Evolutionary conservation across 2,888 invertebrate species (phyloP), one percentile per base, ranked within the genome.

Genomic region (Drosophila multiciliata): DNA sequence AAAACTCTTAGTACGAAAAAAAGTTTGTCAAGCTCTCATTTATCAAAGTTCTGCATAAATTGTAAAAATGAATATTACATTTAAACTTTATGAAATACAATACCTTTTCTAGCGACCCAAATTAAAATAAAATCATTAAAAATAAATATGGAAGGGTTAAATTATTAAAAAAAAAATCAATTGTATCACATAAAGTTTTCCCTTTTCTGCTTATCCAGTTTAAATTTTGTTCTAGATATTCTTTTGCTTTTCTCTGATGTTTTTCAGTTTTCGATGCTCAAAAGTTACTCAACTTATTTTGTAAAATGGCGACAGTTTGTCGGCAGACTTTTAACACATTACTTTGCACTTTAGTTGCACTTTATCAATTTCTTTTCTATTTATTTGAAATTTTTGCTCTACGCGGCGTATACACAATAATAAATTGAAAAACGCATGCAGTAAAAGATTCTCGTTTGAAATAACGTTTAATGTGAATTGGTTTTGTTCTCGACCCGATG

Each of bases 231-330:
- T n/a, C 38, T 48, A 36, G 15, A 36, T 3, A 36, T 26, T 12
- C 23, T 57, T 36, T 26, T 1, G 36, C 11, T 38, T 12, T 49
- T 26, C 48, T 64, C 50, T 35, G 42, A 9, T 38, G 17, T 26
- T 36, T 38, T 38, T 26, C 17, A 35, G 53, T 38, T 52, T n/a
- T 20, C 0, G 63, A 54, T 7, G 67, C 32, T 36, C 42, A 26
- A 64, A 87, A 87, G 61, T 85, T 85, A 33, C 20, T 2, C 48
- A 57, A 54, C 55, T 50, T 33, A 36, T 49, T 57, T 59, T 62
- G 17, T 32, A 29, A 58, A 62, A 20, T 73, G 82, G 71, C 82
- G 89, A 87, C 89, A 87, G 75, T 60, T 57, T 49, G 79, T 33
- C 73, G 67, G 35, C 17, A 11, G 53, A 63, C 40, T 59, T 57